These are phyloP conservation scores for Temnothorax curvispinosus DNA, from an alignment of 1,140 invertebrate genomes.

Conservation along the genomic window DNA sequence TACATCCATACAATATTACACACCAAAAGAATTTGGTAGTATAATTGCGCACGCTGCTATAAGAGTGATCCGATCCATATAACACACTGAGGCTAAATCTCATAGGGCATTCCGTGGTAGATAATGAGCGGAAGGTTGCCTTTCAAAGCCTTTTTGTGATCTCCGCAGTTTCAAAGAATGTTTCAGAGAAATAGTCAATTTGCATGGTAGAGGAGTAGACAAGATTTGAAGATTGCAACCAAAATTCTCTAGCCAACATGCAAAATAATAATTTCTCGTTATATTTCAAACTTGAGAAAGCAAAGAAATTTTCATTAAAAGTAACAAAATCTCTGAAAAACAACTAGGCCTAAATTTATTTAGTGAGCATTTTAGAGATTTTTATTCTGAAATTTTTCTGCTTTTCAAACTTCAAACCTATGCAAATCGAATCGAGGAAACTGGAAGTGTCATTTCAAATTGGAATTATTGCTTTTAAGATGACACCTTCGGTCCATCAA, in stretches of 20 bases:
- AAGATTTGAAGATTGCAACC: background rate
- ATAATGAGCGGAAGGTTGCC: constrained; percentile 17
- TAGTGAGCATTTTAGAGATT: background rate
- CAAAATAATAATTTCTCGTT: background rate
- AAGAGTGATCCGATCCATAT: constrained; percentile 58
- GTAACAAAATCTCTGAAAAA: background rate
- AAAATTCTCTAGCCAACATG: background rate
- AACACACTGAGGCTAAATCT: constrained; percentile 66
- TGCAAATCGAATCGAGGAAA: background rate
- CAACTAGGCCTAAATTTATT: background rate
- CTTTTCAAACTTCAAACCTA: background rate
- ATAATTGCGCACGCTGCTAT: constrained; percentile 64
- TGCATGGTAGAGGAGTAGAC: background rate
- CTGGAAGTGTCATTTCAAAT: background rate
- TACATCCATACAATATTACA: constrained; percentile 77
- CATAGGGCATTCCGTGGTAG: constrained; percentile 70
- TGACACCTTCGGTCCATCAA: background rate
- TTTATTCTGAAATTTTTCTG: background rate
- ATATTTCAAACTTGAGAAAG: background rate
- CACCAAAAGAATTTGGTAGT: constrained; percentile 72
- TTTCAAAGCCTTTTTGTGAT: constrained; percentile 22
- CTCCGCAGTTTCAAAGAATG: constrained; percentile 2
- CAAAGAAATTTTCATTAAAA: background rate
- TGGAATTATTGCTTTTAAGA: background rate
- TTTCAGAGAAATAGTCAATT: background rate